Evolutionary conservation across 2,113 vertebrate species (phyloP), one percentile per base, ranked within the genome.

Genomic region (Brachypodius melanocephalos): DNA sequence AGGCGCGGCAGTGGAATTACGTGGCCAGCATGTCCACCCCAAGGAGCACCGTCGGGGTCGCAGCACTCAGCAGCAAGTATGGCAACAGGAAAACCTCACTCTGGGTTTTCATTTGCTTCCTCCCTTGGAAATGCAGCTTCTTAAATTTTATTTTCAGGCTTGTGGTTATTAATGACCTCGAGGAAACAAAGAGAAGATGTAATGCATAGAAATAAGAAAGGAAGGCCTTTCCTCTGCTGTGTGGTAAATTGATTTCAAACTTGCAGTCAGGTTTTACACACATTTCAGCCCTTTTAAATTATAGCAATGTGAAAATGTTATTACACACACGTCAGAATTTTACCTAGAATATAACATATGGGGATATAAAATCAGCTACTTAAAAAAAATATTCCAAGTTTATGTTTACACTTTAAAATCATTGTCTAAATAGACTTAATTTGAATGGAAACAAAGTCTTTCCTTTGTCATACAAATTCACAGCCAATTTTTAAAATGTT

Each of bases 21-120:
- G 99, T 99, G 90, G 99, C 99, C 73, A 99, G 99, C 95, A 99
- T 99, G 99, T 99, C 99, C 34, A 99, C 98, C 8, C 99, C 99
- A 3, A 97, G 99, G 92, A 99, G 99, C 97, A 99, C 99, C 17
- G 99, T 99, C 34, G 99, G 99, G 52, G 99, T 99, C 34, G 99
- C 98, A 5, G 98, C 99, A 2, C 98, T 99, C 90, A 99, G 99
- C 28, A 99, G 99, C 97, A 99, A 99, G 99, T 99, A 98, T 95
- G 99, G 74, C 36, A 63, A 29, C 43, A 82, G 81, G 52, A 93
- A 87, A 93, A 55, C 24, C 63, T 46, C 78, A 54, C 81, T 32
- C n/a, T 55, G 34, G 16, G 34, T 34, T 86, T n/a, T n/a, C 18
- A 1, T 52, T 24, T 49, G 19, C 78, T 85, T 66, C 86, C 69